Evolutionary conservation across 2,888 invertebrate genomes (phyloP), one percentile per base, ranked within the genome.

Genomic region (Andricus curvator): DNA sequence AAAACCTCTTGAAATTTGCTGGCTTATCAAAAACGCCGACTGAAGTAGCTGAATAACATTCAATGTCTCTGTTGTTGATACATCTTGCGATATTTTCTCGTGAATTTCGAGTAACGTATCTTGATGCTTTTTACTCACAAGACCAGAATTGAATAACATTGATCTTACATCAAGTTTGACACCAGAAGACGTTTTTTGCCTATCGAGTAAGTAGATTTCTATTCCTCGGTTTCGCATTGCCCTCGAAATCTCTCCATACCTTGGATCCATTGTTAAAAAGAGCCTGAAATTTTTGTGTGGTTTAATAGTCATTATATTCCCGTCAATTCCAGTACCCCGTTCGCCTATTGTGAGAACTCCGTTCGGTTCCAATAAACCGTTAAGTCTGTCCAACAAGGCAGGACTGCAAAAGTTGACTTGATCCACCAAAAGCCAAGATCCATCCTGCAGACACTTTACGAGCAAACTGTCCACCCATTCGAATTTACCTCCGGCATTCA

Each of bases 221-320:
- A 99, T 95, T 4, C 99, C 99, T 89, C 99, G 95, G 93, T 99
- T 99, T 82, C 99, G 95, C 99, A 99, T 99, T 0, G 99, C 99
- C 87, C 98, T 95, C 0, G 99, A 99, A 85, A 99, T 97, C 93
- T 99, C 98, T 0, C 99, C 99, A 93, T 97, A 96, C 89, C 96
- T 96, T 0, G 99, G 98, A 93, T 99, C 98, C 96, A 99, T 97
- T 0, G 98, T 96, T 82, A 99, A 95, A 90, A 99, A 98, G 62
- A 99, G 95, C 85, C 99, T 95, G 92, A 99, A 99, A 90, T 98
- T 95, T 15, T 95, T 94, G 92, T 99, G 98, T 2, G 99, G 98
- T 87, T 93, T 95, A 29, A 99, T 95, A 78, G 95, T 94, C 78
- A 96, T 94, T 77, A 97, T 94, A 83, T 95, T 94, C 70, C 97